Evolutionary conservation across 2,888 invertebrate genomes (phyloP), one percentile per base, ranked within the genome.

Genomic region (Drosophila antonietae): DNA sequence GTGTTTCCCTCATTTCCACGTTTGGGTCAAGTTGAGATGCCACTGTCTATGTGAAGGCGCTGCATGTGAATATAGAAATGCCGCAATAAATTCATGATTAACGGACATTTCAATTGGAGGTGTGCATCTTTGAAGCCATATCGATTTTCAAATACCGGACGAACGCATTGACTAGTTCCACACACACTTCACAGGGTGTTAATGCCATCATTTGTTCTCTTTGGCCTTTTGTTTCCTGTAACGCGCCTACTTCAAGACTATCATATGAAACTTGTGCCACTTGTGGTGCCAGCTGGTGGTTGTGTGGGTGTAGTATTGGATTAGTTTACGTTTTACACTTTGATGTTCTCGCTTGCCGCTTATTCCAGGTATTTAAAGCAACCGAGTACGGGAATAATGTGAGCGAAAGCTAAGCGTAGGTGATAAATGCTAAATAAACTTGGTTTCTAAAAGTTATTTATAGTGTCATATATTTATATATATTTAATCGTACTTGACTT

Each of bases 21-120:
- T 63, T 71, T 69, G 72, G 88, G 88, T 86, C 86, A 85, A 88
- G 83, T 71, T 69, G 72, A 74, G 73, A 71, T 62, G 53, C 46
- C 62, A 37, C 52, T 71, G 59, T 28, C 43, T 23, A 39, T 47
- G 59, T 37, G 39, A 20, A n/a, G 56, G 41, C 35, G 33, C 41
- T 39, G 51, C 37, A 33, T 53, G 68, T 55, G 66, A 67, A 77
- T 56, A 60, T 73, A 62, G 60, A 58, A 74, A 70, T 61, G 52
- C 67, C 68, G 56, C 83, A 72, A 69, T 68, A 70, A 67, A 64
- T 70, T 78, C 71, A 55, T 80, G 83, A 88, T 85, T 80, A 88
- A 64, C 70, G 66, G 57, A 35, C 63, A 57, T 71, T 71, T 55
- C 53, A 72, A 70, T 70, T 75, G 37, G 64, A 71, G 53, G 43